Evolutionary conservation across 2,113 vertebrate genomes (phyloP).

Genomic region (Nothocercus nigrocapillus): DNA sequence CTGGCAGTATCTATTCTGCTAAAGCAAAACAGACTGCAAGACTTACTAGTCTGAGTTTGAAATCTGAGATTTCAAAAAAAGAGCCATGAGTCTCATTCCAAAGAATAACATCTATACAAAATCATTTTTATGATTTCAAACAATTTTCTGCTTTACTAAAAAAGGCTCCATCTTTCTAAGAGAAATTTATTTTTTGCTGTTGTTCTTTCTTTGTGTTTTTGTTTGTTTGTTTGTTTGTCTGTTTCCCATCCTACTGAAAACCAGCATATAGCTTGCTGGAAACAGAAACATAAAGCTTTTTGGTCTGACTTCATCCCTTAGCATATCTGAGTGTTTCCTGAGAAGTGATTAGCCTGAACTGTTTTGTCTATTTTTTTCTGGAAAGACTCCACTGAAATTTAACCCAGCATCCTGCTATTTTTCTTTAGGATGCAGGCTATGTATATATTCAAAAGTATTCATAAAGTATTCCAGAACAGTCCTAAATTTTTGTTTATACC

Average conservation of each 20-base stretch:
- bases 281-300: background rate
- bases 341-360: background rate
- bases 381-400: background rate
- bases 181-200: background rate
- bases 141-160: background rate
- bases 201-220: background rate
- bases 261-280: background rate
- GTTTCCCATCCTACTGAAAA: background rate
- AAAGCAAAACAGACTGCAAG: background rate
- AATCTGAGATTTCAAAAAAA: background rate
- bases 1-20: background rate
- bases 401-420: background rate
- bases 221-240: too few relatives aligned
- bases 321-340: background rate
- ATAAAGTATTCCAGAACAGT: background rate
- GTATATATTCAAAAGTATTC: background rate
- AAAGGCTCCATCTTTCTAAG: background rate
- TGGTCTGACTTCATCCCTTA: background rate
- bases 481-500: background rate
- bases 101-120: background rate
- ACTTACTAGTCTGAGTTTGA: background rate
- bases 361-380: background rate
- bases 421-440: background rate
- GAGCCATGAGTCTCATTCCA: background rate
- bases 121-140: background rate